These are phyloP conservation scores for Gonioctena quinquepunctata DNA, from an alignment of 1,140 invertebrate genomes.

Conservation along the genomic window DNA sequence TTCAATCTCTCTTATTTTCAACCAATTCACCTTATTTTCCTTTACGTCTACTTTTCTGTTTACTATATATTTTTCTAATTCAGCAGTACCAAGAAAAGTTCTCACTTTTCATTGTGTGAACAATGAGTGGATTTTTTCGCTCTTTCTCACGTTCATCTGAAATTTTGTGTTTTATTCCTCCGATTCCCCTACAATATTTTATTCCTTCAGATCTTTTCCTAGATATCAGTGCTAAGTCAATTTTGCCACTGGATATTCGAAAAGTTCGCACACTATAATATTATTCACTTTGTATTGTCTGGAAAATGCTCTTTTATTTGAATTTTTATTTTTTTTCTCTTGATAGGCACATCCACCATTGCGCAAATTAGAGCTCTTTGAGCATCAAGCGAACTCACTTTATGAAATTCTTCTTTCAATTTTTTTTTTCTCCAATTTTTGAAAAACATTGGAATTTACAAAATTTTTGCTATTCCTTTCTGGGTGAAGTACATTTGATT, in stretches of 20 bases:
- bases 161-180: neutral
- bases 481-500: neutral
- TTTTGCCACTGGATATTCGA: neutral
- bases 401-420: neutral
- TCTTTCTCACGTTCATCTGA: no score
- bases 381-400: neutral
- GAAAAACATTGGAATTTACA: neutral
- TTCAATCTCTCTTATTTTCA: conserved; percentile 20
- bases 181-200: neutral
- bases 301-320: no score
- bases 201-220: conserved; percentile 7
- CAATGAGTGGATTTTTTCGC: conserved; percentile 28
- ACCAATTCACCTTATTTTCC: conserved; percentile 24
- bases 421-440: neutral
- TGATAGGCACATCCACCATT: neutral
- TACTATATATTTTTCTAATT: conserved; percentile 18
- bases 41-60: conserved; percentile 20
- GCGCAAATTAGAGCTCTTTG: neutral
- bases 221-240: no score
- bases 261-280: no score
- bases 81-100: neutral
- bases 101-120: neutral
- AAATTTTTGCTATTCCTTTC: neutral
- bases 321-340: conserved; percentile 4
- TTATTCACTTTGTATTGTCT: no score